Evolutionary conservation across 2,888 invertebrate genomes (phyloP), one percentile per base, ranked within the genome.

Genomic region (Macaria notata): DNA sequence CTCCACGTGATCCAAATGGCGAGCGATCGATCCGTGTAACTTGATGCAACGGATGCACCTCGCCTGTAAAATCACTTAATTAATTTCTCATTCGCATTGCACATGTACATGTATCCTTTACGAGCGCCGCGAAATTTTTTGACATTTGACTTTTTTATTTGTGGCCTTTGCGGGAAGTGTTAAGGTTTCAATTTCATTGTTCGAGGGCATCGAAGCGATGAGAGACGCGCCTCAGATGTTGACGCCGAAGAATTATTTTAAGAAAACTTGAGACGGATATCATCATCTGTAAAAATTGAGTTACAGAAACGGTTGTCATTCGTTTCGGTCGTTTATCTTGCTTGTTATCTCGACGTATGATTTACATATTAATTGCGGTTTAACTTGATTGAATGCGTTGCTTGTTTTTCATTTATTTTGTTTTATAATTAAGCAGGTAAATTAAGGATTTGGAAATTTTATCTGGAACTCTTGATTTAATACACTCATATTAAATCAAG

Each of bases 361-460:
- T 88, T 87, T 84, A 79, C 83, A 86, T 86, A 83, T 86, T 86
- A 88, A 88, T 86, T 79, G 76, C 75, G 77, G 79, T 81, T 82
- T 81, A 74, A 71, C 68, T 69, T 72, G 75, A 73, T 66, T 66
- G 67, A 70, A 69, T 67, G 65, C 59, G 55, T 52, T 55, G 54
- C 61, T 64, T 63, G 62, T 63, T 69, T 68, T 64, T 64, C 63
- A 68, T 64, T 41, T 54, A 64, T 62, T 72, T 72, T 62, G 48
- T 54, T 57, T 66, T 61, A 69, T 69, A 69, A 69, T 72, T 66
- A 64, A 56, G 60, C 64, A 59, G 51, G 61, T 63, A 63, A 59
- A 45, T 61, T 57, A 46, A 49, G 38, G 43, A 50, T 47, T 31
- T 36, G 46, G 42, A 31, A 54, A 49, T n/a, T 38, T 29, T n/a